Evolutionary conservation across 2,113 vertebrate genomes (phyloP).

Genomic region (Microtus oregoni): DNA sequence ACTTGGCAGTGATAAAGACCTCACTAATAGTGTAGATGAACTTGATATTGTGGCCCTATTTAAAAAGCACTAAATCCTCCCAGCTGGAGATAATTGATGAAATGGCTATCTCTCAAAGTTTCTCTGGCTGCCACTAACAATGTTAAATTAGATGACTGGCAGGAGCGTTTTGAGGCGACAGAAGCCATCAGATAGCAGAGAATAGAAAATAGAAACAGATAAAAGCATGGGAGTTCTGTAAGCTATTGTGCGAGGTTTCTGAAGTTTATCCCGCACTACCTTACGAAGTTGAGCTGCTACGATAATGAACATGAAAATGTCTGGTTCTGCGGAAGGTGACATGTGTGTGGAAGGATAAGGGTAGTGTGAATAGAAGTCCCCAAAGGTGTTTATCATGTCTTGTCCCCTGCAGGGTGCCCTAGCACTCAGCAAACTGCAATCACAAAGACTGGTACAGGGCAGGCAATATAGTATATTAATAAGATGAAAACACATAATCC

Average conservation of each 20-base stretch:
- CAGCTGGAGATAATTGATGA: constrained; percentile 74
- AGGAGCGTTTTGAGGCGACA: constrained; percentile 47
- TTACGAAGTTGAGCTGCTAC: constrained; percentile 46
- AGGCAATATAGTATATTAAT: no score
- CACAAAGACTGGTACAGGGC: not conserved
- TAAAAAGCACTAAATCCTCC: constrained; percentile 78
- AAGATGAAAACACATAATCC: not conserved
- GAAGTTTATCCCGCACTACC: constrained; percentile 51
- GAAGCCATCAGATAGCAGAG: constrained; percentile 66
- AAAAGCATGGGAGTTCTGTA: constrained; percentile 65
- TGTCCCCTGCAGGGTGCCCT: not conserved
- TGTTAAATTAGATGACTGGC: constrained; percentile 73
- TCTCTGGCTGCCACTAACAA: constrained; percentile 61
- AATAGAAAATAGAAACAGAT: constrained; percentile 74
- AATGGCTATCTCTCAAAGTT: constrained; percentile 72
- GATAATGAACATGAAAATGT: constrained; percentile 21
- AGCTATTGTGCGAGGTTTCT: constrained; percentile 56
- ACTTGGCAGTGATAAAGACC: constrained; percentile 75
- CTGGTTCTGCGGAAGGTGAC: not conserved
- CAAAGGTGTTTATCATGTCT: not conserved
- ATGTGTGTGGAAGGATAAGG: not conserved
- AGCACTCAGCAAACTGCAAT: not conserved
- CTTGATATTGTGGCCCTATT: constrained; percentile 75
- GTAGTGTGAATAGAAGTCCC: not conserved
- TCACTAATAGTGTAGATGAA: constrained; percentile 78